phyloP scores from a whole-genome alignment of 2,113 vertebrate species.

The Cochlearius cochlearius region DNA sequence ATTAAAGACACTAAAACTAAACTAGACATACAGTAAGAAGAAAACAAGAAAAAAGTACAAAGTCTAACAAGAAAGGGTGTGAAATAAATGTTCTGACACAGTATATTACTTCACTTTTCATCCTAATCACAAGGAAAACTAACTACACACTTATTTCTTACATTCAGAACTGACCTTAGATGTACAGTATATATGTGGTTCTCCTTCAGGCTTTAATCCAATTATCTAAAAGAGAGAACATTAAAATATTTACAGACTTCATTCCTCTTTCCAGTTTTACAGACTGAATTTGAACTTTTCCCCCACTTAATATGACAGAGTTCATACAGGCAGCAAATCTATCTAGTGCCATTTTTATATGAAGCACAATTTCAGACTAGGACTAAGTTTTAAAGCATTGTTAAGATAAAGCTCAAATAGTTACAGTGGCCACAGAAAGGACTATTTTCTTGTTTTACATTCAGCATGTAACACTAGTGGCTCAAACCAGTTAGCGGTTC shows the following conservation, averaged over 20 bases:
- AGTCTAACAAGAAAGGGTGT: background rate
- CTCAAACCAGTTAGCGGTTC: background rate
- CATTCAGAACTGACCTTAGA: constrained; percentile 82
- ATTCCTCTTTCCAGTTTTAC: background rate
- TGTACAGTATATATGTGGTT: constrained; percentile 83
- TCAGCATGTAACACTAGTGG: background rate
- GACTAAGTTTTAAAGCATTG: background rate
- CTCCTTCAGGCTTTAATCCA: constrained; percentile 86
- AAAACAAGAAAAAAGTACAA: background rate
- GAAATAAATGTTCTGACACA: background rate
- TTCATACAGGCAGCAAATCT: background rate
- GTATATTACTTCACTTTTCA: background rate
- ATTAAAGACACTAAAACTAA: constrained; percentile 15
- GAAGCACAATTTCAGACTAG: background rate
- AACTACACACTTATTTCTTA: background rate
- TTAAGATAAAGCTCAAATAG: background rate
- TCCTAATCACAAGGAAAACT: background rate
- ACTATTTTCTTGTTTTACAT: background rate
- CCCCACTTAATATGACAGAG: background rate
- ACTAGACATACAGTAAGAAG: background rate
- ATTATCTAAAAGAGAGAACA: constrained; percentile 83
- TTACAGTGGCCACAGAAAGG: background rate
- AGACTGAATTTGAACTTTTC: background rate
- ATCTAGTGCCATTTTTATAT: background rate
- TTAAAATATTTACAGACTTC: background rate